phyloP scores from a whole-genome alignment of 2,888 invertebrate genomes.

The Drosophila subquinaria region DNA sequence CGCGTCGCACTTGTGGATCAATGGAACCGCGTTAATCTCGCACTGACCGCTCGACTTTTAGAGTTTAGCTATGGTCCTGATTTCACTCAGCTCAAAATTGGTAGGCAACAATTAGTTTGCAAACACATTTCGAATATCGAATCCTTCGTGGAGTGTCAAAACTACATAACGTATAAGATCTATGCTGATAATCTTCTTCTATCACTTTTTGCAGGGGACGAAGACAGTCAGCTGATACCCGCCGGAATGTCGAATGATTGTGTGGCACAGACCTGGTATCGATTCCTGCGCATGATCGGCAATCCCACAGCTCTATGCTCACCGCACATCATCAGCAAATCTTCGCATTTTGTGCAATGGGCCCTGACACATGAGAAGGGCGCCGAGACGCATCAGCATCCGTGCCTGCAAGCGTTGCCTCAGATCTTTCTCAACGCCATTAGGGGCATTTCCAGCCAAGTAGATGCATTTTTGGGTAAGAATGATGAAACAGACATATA shows the following conservation, averaged over 20 bases:
- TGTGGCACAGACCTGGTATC: constrained; percentile 97
- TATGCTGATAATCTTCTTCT: neutral
- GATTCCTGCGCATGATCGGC: constrained; percentile 96
- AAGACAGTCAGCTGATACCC: constrained; percentile 93
- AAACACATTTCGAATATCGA: no score
- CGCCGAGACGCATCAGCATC: constrained; percentile 95
- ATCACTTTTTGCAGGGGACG: constrained; percentile 88
- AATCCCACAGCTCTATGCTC: constrained; percentile 97
- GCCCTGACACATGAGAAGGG: constrained; percentile 92
- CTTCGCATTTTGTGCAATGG: constrained; percentile 90
- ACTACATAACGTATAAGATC: no score
- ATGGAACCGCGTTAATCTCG: constrained; percentile 97
- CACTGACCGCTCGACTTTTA: constrained; percentile 93
- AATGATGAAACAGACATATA: neutral
- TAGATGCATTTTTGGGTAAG: constrained; percentile 97
- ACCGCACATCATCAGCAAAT: constrained; percentile 91
- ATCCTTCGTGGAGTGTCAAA: no score
- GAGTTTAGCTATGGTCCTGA: constrained; percentile 95
- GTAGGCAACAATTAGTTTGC: constrained; percentile 85
- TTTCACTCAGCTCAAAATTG: constrained; percentile 92
- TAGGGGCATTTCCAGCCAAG: constrained; percentile 96
- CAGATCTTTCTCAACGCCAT: constrained; percentile 97
- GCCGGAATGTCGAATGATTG: constrained; percentile 94
- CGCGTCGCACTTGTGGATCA: constrained; percentile 96
- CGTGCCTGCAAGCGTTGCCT: constrained; percentile 93